Base-by-base conservation (phyloP, 2,888 invertebrate genomes). In the Pollenia angustigena region DNA sequence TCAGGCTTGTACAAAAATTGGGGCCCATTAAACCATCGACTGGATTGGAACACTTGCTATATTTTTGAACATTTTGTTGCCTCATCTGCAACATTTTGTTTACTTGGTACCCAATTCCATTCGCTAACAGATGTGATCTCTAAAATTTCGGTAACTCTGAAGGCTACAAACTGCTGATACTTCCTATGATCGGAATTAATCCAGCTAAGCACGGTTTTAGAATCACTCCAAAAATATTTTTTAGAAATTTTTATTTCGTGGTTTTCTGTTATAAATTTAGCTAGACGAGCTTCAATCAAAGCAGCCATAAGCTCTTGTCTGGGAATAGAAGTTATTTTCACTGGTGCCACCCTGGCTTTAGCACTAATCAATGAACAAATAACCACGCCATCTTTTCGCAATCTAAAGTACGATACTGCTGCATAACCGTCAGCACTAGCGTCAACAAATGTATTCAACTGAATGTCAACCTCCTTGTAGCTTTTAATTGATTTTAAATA, bases 51-150 rank as follows among this genome's bases (percentile, higher is more conserved):
- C 3, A 40, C 60, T 8, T 40, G 23, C 11, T 18, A 11, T 44
- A 64, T 16, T 44, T 62, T 62, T 23, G 14, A 12, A 16, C 64
- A 66, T 66, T 48, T 66, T 18, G 44, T 46, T 18, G 46, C 23
- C 46, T 66, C 46, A 48, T 66, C 18, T 9, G 64, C 64, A 16
- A 44, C 62, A 42, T 64, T 64, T 9, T 64, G 42, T 44, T 42
- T 42, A 42, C 40, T 44, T 62, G 42, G 64, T 16, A 46, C 18
- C 46, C 60, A 60, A 40, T 60, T 18, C 58, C 58, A 44, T 42
- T 62, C 62, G 6, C 42, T 44, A 62, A 62, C 14, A 62, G 16
- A 62, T 7, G 40, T 62, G 1, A 42, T 16, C 64, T 42, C 23
- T 23, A 23, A 23, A 23, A 23, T 23, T 23, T 23, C 23, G 23